These are phyloP conservation scores for Nicator chloris DNA, from an alignment of 2,113 vertebrate genomes.

Conservation along the genomic window DNA sequence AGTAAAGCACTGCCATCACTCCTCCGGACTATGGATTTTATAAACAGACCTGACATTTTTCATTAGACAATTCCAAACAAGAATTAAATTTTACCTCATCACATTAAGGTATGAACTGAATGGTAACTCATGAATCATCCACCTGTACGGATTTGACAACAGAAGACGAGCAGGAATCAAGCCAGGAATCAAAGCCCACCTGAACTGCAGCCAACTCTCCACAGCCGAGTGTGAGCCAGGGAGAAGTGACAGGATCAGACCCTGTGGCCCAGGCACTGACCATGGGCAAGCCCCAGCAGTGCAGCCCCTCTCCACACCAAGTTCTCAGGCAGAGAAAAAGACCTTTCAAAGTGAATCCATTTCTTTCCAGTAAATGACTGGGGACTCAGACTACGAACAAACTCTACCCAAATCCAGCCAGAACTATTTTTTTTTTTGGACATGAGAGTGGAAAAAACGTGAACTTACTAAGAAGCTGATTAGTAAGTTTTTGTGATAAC, in stretches of 20 bases:
- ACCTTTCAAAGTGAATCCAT: neutral
- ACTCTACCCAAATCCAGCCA: neutral
- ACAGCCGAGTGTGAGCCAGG: fast-evolving
- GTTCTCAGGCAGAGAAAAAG: neutral
- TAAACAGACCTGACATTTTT: neutral
- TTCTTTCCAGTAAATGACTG: neutral
- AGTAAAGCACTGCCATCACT: neutral
- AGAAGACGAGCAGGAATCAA: neutral
- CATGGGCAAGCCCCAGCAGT: neutral
- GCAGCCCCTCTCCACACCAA: neutral
- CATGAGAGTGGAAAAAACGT: slow-evolving; percentile 12
- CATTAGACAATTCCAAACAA: neutral
- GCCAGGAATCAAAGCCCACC: neutral
- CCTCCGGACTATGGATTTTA: neutral
- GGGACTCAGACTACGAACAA: neutral
- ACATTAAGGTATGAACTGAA: neutral
- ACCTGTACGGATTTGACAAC: fast-evolving
- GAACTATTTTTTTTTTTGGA: neutral
- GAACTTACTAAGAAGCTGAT: slow-evolving; percentile 87
- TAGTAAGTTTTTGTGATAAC: slow-evolving; percentile 89
- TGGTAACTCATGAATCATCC: neutral
- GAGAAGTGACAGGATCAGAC: neutral
- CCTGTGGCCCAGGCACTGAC: neutral
- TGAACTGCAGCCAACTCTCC: neutral
- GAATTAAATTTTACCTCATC: neutral